Evolutionary conservation across 1,140 invertebrate genomes (phyloP).

Genomic region (Eumaeus atala): DNA sequence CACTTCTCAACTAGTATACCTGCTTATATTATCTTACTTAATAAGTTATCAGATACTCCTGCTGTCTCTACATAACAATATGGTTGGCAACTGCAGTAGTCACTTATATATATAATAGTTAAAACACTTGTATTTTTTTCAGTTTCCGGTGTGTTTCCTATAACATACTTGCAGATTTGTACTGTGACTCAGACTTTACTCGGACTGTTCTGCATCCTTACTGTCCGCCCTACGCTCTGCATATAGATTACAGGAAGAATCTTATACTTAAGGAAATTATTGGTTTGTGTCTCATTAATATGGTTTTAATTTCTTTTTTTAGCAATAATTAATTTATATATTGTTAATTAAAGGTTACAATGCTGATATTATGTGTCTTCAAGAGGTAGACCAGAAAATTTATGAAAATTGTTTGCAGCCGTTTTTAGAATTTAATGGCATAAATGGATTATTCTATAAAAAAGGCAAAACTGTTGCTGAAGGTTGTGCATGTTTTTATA

Average conservation of each 20-base stretch:
- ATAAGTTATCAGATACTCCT: too few relatives aligned
- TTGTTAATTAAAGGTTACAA: slow-evolving; percentile 82
- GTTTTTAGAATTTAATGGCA: slow-evolving; percentile 74
- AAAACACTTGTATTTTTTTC: slow-evolving; percentile 31
- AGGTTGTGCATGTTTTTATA: slow-evolving; percentile 87
- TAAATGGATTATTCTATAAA: slow-evolving; percentile 77
- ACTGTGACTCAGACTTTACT: slow-evolving; percentile 87
- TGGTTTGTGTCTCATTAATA: slow-evolving; percentile 70
- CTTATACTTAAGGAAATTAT: slow-evolving; percentile 88
- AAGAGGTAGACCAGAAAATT: slow-evolving; percentile 92
- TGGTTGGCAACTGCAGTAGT: too few relatives aligned
- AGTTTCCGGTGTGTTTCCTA: slow-evolving; percentile 90
- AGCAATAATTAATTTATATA: not conserved
- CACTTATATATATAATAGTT: too few relatives aligned
- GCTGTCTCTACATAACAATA: too few relatives aligned
- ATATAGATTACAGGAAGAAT: slow-evolving; percentile 90
- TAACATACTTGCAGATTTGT: slow-evolving; percentile 91
- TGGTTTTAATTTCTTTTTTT: slow-evolving; percentile 1
- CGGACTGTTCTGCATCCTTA: slow-evolving; percentile 84
- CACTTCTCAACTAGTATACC: too few relatives aligned
- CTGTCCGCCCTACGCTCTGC: slow-evolving; percentile 85
- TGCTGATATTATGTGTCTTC: slow-evolving; percentile 91
- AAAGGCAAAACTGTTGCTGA: slow-evolving; percentile 86
- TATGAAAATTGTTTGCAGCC: slow-evolving; percentile 83
- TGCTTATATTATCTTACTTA: too few relatives aligned